These are phyloP conservation scores for Osmerus eperlanus DNA, from an alignment of 2,113 vertebrate species.

Conservation along the genomic window DNA sequence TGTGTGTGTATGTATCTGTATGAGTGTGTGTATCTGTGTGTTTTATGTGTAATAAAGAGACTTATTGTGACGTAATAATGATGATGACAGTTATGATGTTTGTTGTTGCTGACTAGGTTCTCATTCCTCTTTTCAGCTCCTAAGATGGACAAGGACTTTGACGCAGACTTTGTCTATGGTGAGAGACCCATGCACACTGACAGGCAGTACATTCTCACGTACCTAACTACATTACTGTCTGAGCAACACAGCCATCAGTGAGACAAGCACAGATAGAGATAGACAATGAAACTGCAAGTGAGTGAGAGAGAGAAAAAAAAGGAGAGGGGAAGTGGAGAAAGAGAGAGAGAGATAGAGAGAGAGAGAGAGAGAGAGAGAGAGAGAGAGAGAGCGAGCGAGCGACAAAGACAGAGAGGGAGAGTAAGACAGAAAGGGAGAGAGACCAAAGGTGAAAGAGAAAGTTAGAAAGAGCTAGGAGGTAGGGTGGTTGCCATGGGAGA, in stretches of 20 bases:
- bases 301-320: background rate
- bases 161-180: conserved; percentile 75
- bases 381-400: background rate
- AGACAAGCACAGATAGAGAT: background rate
- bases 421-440: background rate
- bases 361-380: background rate
- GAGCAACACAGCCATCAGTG: background rate
- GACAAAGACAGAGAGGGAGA: background rate
- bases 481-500: background rate
- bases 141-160: conserved; percentile 36
- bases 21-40: too few relatives aligned
- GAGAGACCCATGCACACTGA: conserved; percentile 23
- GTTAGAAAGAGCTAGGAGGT: background rate
- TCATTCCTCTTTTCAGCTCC: conserved; percentile 39
- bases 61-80: too few relatives aligned
- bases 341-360: background rate
- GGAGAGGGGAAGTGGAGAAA: background rate
- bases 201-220: background rate
- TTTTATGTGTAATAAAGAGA: too few relatives aligned
- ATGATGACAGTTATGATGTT: too few relatives aligned
- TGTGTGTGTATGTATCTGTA: too few relatives aligned
- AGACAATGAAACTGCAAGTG: background rate
- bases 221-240: background rate
- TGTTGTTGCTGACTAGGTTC: background rate
- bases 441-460: too few relatives aligned